Conservation (phyloP, 2,888 invertebrate genomes). For the Metacarcinus magister region DNA sequence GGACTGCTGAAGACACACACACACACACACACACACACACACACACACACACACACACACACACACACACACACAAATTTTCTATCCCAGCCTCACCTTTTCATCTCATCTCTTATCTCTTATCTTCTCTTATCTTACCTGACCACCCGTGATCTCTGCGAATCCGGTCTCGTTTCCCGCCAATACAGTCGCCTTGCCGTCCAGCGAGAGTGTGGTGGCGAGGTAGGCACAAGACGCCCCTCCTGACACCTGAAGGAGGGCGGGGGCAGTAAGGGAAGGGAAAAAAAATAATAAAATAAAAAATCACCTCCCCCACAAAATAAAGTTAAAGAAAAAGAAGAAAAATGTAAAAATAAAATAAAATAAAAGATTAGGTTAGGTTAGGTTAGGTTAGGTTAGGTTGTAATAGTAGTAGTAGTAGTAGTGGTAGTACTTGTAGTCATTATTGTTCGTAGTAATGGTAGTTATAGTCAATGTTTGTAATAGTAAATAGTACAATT, state of each 20-base stretch:
- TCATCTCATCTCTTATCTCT: background rate
- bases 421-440: too few species aligned
- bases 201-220: constrained; percentile 72
- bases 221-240: constrained; percentile 49
- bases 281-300: background rate
- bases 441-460: too few species aligned
- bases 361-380: background rate
- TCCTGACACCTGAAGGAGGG: constrained; percentile 26
- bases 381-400: background rate
- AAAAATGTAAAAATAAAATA: too few species aligned
- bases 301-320: too few species aligned
- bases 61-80: background rate
- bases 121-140: constrained; percentile 64
- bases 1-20: background rate
- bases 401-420: too few species aligned
- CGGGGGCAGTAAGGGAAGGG: background rate
- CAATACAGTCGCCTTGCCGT: constrained; percentile 72
- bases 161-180: constrained; percentile 62
- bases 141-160: constrained; percentile 75
- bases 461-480: background rate
- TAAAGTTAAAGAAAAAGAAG: too few species aligned
- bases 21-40: constrained; percentile 47
- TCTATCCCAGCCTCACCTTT: background rate
- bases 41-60: constrained; percentile 50
- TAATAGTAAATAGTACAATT: background rate